These are phyloP conservation scores for Nemotelus pantherinus DNA, from an alignment of 2,888 invertebrate genomes.

Conservation along the genomic window DNA sequence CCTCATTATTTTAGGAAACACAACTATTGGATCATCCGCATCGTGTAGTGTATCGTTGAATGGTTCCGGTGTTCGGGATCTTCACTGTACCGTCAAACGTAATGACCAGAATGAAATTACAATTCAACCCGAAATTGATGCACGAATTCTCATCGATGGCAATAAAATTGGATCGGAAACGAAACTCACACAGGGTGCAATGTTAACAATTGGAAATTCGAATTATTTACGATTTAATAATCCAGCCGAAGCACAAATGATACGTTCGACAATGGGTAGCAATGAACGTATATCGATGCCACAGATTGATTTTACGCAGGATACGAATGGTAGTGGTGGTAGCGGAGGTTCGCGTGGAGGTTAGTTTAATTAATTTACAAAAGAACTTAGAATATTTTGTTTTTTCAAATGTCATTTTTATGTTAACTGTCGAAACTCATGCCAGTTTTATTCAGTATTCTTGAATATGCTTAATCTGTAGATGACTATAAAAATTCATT, in stretches of 20 bases:
- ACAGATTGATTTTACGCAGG: constrained; percentile 73
- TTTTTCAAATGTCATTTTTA: background rate
- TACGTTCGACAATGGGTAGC: constrained; percentile 79
- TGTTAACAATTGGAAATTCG: constrained; percentile 89
- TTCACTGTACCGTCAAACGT: constrained; percentile 90
- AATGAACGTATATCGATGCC: constrained; percentile 82
- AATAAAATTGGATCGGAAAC: constrained; percentile 76
- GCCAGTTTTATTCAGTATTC: too few relatives aligned
- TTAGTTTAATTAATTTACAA: constrained; percentile 9
- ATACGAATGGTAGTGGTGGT: constrained; percentile 51
- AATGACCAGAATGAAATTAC: constrained; percentile 81
- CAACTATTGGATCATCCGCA: constrained; percentile 81
- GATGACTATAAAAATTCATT: too few relatives aligned
- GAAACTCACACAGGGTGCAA: constrained; percentile 86
- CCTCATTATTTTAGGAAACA: constrained; percentile 73
- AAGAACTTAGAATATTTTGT: background rate
- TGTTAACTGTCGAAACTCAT: too few relatives aligned
- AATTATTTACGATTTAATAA: constrained; percentile 94
- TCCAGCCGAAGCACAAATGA: constrained; percentile 87
- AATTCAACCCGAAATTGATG: constrained; percentile 78
- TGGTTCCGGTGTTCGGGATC: constrained; percentile 84
- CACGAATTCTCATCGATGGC: constrained; percentile 80
- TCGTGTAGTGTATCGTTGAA: constrained; percentile 85
- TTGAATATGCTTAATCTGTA: too few relatives aligned
- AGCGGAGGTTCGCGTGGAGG: constrained; percentile 50